Conservation (phyloP, 2,797 vertebrate genomes). For the Vespertilio murinus region DNA sequence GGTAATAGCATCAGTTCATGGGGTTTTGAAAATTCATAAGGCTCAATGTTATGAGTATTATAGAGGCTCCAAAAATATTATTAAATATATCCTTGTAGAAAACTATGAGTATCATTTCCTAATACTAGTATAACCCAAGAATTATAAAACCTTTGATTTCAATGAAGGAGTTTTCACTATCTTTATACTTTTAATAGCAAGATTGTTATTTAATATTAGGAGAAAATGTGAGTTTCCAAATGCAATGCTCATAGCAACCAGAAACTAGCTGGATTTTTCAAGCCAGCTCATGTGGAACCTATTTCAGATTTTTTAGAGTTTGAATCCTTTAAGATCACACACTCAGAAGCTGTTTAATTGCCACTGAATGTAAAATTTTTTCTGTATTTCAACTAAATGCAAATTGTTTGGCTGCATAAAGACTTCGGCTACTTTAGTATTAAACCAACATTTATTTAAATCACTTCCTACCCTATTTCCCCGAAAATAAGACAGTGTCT, state of each 20-base stretch:
- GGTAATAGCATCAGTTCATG: background rate
- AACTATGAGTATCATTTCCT: slow-evolving; percentile 29
- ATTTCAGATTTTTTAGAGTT: slow-evolving; percentile 73
- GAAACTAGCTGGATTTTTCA: slow-evolving; percentile 70
- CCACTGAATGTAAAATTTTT: slow-evolving; percentile 68
- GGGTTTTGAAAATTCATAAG: background rate
- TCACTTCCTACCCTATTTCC: no score
- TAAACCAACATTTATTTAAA: slow-evolving; percentile 71
- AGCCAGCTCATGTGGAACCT: slow-evolving; percentile 76
- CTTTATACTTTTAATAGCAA: slow-evolving; percentile 70
- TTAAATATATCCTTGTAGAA: background rate
- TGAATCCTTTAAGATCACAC: slow-evolving; percentile 67
- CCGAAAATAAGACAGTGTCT: no score
- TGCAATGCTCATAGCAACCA: slow-evolving; percentile 63
- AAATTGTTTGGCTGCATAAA: slow-evolving; percentile 76
- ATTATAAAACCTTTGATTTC: slow-evolving; percentile 32
- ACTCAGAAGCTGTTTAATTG: slow-evolving; percentile 75
- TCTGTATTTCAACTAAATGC: slow-evolving; percentile 71
- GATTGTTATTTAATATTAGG: slow-evolving; percentile 65
- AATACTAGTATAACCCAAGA: slow-evolving; percentile 56
- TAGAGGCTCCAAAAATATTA: background rate
- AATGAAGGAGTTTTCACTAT: slow-evolving; percentile 70
- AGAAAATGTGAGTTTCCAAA: slow-evolving; percentile 77
- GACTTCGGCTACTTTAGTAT: slow-evolving; percentile 68
- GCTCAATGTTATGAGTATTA: background rate